Base-by-base conservation (phyloP, 2,888 invertebrate species). In the Cylloceria caligata region DNA sequence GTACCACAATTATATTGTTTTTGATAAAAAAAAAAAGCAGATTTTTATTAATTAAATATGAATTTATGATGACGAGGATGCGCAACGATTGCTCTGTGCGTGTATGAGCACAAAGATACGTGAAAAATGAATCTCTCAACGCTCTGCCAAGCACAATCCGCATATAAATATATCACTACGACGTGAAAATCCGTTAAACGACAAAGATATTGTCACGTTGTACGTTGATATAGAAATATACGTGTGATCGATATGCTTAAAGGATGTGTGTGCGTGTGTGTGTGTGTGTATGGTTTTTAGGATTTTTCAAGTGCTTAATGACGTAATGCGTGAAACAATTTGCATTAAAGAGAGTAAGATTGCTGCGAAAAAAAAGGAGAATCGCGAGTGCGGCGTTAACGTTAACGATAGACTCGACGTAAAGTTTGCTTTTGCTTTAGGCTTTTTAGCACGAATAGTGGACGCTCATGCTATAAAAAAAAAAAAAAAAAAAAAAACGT, bases 41-140 rank as follows among this genome's bases (percentile, higher is more conserved):
- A 27, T 27, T 27, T 27, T 55, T 47, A 19, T 47, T 19, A 7
- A 5, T 16, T 47, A 19, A 19, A 4, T 19, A 6, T 9, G 3
- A 36, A 60, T 2, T 36, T 36, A 42, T 39, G 19, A 24, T 21
- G 11, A 24, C 13, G 13, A 3, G 42, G 21, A 7, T 42, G 24
- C 34, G 9, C 19, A 16, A 34, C 42, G 9, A 62, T 42, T n/a
- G 57, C 79, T 69, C 57, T 83, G 78, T 83, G 74, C 77, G 75
- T 75, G 57, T 55, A 81, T 62, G 75, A 72, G 77, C 72, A 81
- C 81, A 75, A 77, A 72, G 60, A 74, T 78, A 83, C 71, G 75
- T 78, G 69, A 47, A 78, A 19, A 67, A 73, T 68, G 39, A 78
- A 81, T 67, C 72, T 75, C 60, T 67, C 45, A 78, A 78, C 67